Evolutionary conservation across 2,797 vertebrate genomes (phyloP), one percentile per base, ranked within the genome.

Genomic region (Sebastes diaconus): DNA sequence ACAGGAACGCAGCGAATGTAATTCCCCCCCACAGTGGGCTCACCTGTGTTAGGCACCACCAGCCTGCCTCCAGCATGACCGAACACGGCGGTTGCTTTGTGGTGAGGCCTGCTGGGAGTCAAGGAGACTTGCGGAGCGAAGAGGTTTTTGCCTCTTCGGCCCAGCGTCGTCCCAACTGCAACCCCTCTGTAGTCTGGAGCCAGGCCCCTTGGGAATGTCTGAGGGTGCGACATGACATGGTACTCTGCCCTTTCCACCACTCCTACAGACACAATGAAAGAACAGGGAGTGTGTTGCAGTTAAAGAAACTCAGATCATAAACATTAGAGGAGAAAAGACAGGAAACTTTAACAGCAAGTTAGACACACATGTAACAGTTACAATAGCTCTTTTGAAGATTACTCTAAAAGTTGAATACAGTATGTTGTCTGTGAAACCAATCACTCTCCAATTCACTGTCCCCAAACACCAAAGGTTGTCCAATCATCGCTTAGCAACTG

Each of bases 21-120:
- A 61, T 55, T 14, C 25, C 30, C 29, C 30, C 29, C 57, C 6
- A 2, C 75, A 18, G 27, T 14, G 22, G 22, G 22, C 95, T 88
- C 84, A 98, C 98, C 98, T 95, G 98, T 97, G 90, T 97, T 97
- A 0, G 98, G 98, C 50, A 98, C 94, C 85, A 97, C 96, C 81
- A 99, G 87, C 64, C 96, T 94, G 5, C 98, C 98, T 66, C 98
- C 98, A 25, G 96, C 95, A 59, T 97, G 96, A 25, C 97, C 97
- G 54, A 99, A 98, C 61, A 97, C 90, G 0, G 97, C 97, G 0
- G 94, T 93, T 1, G 95, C 96, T 91, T 94, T 97, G 86, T 97
- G 94, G 8, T 95, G 93, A 0, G 96, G 95, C 74, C 94, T 93
- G 63, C 90, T 87, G 60, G 94, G 93, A 25, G 96, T 85, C 50